Evolutionary conservation across 2,888 invertebrate genomes (phyloP).

Genomic region (Ichneumon xanthorius): DNA sequence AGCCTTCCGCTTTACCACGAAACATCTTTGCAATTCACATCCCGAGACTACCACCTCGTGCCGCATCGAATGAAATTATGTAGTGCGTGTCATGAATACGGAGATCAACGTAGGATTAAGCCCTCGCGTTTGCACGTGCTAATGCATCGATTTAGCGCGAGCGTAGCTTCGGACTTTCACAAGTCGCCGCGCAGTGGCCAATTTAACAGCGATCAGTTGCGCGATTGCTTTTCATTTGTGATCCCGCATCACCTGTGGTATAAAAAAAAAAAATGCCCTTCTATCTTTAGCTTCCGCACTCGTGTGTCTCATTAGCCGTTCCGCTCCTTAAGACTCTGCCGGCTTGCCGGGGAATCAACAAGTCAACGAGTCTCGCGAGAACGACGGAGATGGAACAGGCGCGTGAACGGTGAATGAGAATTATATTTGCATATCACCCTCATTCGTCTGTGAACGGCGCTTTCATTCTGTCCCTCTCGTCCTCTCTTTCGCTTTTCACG

Average conservation of each 20-base stretch:
- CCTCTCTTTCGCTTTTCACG: constrained; percentile 44
- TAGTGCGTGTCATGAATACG: constrained; percentile 2
- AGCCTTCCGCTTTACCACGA: background rate
- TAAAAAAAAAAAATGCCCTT: background rate
- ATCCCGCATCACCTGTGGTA: background rate
- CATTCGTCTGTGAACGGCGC: constrained; percentile 67
- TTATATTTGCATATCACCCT: constrained; percentile 75
- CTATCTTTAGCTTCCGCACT: background rate
- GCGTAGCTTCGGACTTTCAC: background rate
- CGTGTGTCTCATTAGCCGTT: constrained; percentile 13
- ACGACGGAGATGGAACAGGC: constrained; percentile 38
- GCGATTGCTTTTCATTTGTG: background rate
- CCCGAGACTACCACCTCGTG: background rate
- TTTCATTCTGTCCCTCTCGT: constrained; percentile 65
- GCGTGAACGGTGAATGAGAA: constrained; percentile 75
- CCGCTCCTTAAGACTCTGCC: constrained; percentile 11
- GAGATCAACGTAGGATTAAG: constrained; percentile 4
- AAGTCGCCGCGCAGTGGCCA: background rate
- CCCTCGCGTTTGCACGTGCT: background rate
- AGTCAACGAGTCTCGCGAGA: constrained; percentile 70
- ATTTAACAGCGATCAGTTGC: background rate
- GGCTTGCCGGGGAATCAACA: constrained; percentile 69
- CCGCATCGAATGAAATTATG: background rate
- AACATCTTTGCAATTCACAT: background rate
- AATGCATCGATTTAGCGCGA: constrained; percentile 1